Evolutionary conservation across 2,797 vertebrate species (phyloP), one percentile per base, ranked within the genome.

Genomic region (Coregonus ussuriensis): DNA sequence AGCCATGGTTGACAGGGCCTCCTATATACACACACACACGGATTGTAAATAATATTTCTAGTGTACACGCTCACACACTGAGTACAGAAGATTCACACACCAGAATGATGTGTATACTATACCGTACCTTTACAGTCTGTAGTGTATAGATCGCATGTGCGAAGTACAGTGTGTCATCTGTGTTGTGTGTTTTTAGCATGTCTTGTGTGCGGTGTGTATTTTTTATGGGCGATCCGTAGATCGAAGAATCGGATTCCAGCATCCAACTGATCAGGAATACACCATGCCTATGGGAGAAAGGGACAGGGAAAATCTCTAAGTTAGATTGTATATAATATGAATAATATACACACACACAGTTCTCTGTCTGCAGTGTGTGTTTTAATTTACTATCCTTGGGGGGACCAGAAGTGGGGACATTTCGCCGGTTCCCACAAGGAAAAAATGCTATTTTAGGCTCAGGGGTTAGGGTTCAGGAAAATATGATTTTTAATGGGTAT

Each of bases 101-200:
- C 41, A 41, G 41, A 6, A 68, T 35, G 29, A 1, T 31, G 6
- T 69, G 16, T 29, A 16, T 21, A 37, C 33, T 5, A 41, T 25
- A 6, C 33, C 18, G 4, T 67, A 97, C 96, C 95, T 95, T 92
- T 54, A 97, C 96, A 0, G 92, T 91, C 0, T 92, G 82, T 0
- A 93, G 82, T 0, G 96, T 96, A 91, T 96, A 97, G 63, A 97
- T 68, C 79, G 94, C 94, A 0, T 98, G 97, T 7, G 95, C 94
- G 0, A 97, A 98, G 80, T 94, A 95, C 77, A 98, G 77, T 31
- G 85, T 88, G 82, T 21, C 53, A 29, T 85, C 85, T 15, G 85
- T 86, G 56, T 92, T 93, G 0, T 78, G 33, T 21, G 84, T 86
- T 18, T 59, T 21, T 6, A 59, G 3, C 6, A n/a, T 0, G 56